A percentile compares a stretch with the other conserved stretches of the same genome.
These are phyloP conservation scores for Holothuria scabra DNA, from an alignment of 53 echinoderm and acorn worm species.

Conservation along the genomic window DNA sequence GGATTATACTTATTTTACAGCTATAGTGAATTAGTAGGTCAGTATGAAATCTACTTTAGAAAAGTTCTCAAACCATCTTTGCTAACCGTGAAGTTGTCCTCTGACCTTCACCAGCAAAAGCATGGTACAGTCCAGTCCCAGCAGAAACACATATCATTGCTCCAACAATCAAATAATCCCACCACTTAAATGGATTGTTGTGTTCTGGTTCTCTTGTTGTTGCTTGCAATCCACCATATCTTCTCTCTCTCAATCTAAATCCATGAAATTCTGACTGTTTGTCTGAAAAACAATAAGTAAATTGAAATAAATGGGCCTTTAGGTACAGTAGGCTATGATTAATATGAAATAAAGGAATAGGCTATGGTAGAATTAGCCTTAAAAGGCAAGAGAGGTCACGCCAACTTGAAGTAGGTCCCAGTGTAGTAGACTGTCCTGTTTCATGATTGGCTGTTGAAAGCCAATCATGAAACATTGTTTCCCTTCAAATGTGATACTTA, in stretches of 20 bases:
- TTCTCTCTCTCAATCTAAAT: conserved; percentile 21
- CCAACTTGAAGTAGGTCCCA: too few species aligned
- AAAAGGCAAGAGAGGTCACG: too few species aligned
- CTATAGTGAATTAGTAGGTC: too few species aligned
- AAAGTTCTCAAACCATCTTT: background rate
- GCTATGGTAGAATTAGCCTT: too few species aligned
- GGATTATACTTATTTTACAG: too few species aligned
- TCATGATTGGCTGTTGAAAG: too few species aligned
- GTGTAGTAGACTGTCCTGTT: too few species aligned
- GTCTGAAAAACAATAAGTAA: background rate
- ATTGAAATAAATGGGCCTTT: too few species aligned
- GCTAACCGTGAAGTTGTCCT: conserved; percentile 86
- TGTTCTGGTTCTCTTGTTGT: conserved; percentile 24
- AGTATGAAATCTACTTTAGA: background rate
- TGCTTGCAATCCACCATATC: background rate
- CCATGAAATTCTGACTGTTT: conserved; percentile 13
- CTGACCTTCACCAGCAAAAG: conserved; percentile 84
- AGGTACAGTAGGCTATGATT: too few species aligned
- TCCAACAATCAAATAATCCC: conserved; percentile 84
- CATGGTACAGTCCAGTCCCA: conserved; percentile 90
- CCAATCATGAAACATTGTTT: too few species aligned
- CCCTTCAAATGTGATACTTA: too few species aligned
- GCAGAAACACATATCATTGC: conserved; percentile 84
- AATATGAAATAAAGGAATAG: too few species aligned
- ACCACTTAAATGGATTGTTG: conserved; percentile 50